Percentiles rank a stretch among this genome's conserved stretches.
Evolutionary conservation across 2,113 vertebrate species (phyloP).

Genomic region (Caranx ignobilis): DNA sequence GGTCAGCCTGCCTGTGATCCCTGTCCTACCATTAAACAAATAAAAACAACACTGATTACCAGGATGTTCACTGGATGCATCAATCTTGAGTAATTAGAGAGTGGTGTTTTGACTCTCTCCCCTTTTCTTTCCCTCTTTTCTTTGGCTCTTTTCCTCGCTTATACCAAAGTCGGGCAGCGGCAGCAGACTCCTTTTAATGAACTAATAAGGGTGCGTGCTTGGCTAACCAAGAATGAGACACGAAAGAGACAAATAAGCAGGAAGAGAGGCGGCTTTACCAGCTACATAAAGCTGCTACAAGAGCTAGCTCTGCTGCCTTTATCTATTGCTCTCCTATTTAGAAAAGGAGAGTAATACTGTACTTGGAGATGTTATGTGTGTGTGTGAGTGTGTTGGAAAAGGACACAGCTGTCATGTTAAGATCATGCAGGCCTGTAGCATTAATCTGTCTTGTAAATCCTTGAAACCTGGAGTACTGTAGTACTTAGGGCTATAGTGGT

Average conservation of each 20-base stretch:
- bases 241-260: slow-evolving; percentile 69
- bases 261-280: slow-evolving; percentile 50
- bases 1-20: slow-evolving; percentile 78
- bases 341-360: slow-evolving; percentile 28
- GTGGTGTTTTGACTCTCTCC: slow-evolving; percentile 69
- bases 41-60: slow-evolving; percentile 84
- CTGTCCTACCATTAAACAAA: slow-evolving; percentile 81
- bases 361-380: slow-evolving; percentile 29
- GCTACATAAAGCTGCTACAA: slow-evolving; percentile 66
- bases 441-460: slow-evolving; percentile 76
- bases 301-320: slow-evolving; percentile 28
- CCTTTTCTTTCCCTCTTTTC: slow-evolving; percentile 55
- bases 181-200: slow-evolving; percentile 72
- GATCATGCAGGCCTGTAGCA: slow-evolving; percentile 65
- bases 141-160: slow-evolving; percentile 48
- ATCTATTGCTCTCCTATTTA: slow-evolving; percentile 43
- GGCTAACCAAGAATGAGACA: slow-evolving; percentile 77
- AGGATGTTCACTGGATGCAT: slow-evolving; percentile 77
- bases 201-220: slow-evolving; percentile 76
- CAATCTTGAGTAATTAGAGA: slow-evolving; percentile 81
- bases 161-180: slow-evolving; percentile 56
- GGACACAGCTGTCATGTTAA: slow-evolving; percentile 77
- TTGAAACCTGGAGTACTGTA: slow-evolving; percentile 50
- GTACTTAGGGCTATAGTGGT: slow-evolving; percentile 38
- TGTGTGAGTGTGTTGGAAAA: slow-evolving; percentile 55